A percentile compares a stretch with the other conserved stretches of the same genome.
Conservation (phyloP, 2,888 invertebrate species). For the Lamellibrachia satsuma region DNA sequence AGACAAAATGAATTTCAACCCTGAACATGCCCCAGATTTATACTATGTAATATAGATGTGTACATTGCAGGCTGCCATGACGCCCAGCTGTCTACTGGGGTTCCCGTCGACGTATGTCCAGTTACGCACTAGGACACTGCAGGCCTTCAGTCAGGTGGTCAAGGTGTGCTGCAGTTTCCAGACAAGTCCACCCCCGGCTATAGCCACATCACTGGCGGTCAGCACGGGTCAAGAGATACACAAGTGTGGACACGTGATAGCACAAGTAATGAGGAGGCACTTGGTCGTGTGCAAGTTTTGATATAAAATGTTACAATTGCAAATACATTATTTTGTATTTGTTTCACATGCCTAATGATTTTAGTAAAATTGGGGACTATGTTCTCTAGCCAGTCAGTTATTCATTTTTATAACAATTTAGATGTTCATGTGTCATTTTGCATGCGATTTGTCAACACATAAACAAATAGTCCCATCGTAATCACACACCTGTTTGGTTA, state of each 20-base stretch:
- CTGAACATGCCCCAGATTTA: not conserved
- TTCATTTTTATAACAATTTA: too few relatives aligned
- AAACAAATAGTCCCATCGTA: too few relatives aligned
- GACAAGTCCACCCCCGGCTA: slow-evolving; percentile 91
- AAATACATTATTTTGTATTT: too few relatives aligned
- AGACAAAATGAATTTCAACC: too few relatives aligned
- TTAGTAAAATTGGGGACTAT: too few relatives aligned
- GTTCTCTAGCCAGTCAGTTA: too few relatives aligned
- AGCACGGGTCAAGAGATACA: slow-evolving; percentile 79
- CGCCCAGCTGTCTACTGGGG: slow-evolving; percentile 73
- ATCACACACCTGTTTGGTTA: too few relatives aligned
- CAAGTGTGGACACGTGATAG: slow-evolving; percentile 81
- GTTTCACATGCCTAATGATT: too few relatives aligned
- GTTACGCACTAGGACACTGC: slow-evolving; percentile 79
- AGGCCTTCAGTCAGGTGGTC: slow-evolving; percentile 74
- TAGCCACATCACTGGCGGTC: slow-evolving; percentile 81
- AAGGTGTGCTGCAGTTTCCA: slow-evolving; percentile 80
- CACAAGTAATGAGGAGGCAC: slow-evolving; percentile 69
- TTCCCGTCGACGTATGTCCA: slow-evolving; percentile 83
- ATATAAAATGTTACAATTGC: too few relatives aligned
- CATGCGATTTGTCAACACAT: too few relatives aligned
- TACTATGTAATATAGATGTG: not conserved
- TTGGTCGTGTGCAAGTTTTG: not conserved
- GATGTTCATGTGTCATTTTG: too few relatives aligned
- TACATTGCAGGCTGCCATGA: slow-evolving; percentile 73